Base-by-base conservation (phyloP, 2,888 invertebrate genomes). In the Eremobia ochroleuca region DNA sequence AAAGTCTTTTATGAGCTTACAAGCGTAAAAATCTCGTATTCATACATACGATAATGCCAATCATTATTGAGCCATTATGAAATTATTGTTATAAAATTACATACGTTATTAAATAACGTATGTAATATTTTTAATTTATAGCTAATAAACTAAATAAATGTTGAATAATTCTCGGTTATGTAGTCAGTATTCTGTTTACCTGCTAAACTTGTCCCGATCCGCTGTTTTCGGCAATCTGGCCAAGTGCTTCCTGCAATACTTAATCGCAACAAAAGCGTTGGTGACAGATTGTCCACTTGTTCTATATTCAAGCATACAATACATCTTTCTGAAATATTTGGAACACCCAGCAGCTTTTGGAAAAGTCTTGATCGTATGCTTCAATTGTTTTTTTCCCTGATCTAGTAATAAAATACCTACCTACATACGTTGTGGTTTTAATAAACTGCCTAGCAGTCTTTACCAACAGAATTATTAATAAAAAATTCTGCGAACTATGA, bases 1-100 rank as follows among this genome's bases (percentile, higher is more conserved):
- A 77, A 78, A 76, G 81, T 49, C 75, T 85, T 82, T 78, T 84
- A 76, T 49, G 59, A 74, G 31, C 73, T 71, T 83, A 68, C 37
- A 21, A 78, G 85, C 72, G 59, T 76, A 59, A 71, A 77, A 76
- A 78, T 78, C 59, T 71, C 59, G 37, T 69, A 78, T 68, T 76
- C 71, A 71, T 69, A 66, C 9, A 66, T n/a, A 76, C 64, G 37
- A 61, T 64, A 64, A 71, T 68, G 58, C 58, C 74, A 73, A 77
- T 84, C 37, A 67, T 59, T 66, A 76, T 71, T 76, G 59, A 65
- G 72, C 46, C 55, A 72, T 85, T 77, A 83, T 74, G n/a, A 5
- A 28, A 72, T 58, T 25, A 74, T 71, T 55, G 71, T 71, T 78
- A 69, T 75, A 62, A 75, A 75, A 73, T 79, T 69, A 79, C 31